Evolutionary conservation across 2,888 invertebrate species (phyloP).

Genomic region (Ichneumoninae sp.): DNA sequence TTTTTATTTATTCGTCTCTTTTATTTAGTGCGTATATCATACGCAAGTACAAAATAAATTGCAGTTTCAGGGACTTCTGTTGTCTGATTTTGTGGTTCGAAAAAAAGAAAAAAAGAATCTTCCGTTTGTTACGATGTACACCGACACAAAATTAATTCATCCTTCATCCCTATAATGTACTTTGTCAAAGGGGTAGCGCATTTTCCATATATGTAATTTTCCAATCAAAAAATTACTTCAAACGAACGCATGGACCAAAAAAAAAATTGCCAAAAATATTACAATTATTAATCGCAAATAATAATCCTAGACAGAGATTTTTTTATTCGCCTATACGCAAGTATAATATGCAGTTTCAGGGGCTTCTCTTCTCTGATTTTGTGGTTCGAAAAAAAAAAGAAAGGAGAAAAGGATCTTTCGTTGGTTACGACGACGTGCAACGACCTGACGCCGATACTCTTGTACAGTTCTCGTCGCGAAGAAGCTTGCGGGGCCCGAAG

Average conservation of each 20-base stretch:
- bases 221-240: no score
- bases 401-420: no score
- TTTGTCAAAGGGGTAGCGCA: no score
- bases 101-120: not conserved
- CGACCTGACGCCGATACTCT: conserved; percentile 23
- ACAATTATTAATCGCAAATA: not conserved
- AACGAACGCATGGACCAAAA: no score
- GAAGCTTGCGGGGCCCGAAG: conserved; percentile 32
- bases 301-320: not conserved
- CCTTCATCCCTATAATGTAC: no score
- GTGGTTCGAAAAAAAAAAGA: conserved; percentile 32
- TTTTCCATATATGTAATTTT: no score
- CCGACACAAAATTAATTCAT: not conserved
- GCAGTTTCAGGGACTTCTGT: conserved; percentile 42
- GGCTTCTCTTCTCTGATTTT: conserved; percentile 60
- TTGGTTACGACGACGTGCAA: conserved; percentile 27
- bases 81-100: conserved; percentile 58
- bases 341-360: conserved; percentile 15
- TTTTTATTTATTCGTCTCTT: not conserved
- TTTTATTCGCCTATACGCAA: not conserved
- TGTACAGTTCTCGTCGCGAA: conserved; percentile 37
- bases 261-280: not conserved
- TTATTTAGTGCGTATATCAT: no score
- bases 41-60: conserved; percentile 12
- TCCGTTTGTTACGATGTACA: conserved; percentile 19